Conservation (phyloP, 2,888 invertebrate species). For the Campoplex nolae region DNA sequence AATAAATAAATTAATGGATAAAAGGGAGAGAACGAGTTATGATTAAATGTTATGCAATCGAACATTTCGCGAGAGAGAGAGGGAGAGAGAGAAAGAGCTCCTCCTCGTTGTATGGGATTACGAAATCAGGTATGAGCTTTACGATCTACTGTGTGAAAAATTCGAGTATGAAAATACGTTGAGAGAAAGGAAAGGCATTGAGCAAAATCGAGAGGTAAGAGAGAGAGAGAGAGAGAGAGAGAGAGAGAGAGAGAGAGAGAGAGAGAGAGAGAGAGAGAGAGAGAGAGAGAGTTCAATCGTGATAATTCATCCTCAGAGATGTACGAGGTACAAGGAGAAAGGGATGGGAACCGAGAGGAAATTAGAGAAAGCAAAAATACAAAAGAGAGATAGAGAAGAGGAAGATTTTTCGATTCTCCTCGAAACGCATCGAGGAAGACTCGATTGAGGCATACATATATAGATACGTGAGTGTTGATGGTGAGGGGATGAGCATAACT, state of each 20-base stretch:
- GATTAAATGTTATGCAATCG: slow-evolving; percentile 30
- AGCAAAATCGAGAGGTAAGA: background rate
- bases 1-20: slow-evolving; percentile 50
- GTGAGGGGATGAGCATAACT: slow-evolving; percentile 22
- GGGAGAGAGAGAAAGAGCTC: too few relatives aligned
- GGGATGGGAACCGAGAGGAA: background rate
- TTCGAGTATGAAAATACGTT: slow-evolving; percentile 21
- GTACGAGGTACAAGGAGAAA: background rate
- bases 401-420: slow-evolving; percentile 28
- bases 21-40: slow-evolving; percentile 3
- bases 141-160: slow-evolving; percentile 12
- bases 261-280: background rate
- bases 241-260: slow-evolving; percentile 6
- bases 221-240: slow-evolving; percentile 9
- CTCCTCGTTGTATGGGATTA: slow-evolving; percentile 5
- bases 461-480: slow-evolving; percentile 18
- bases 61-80: slow-evolving; percentile 7
- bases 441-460: slow-evolving; percentile 52
- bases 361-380: background rate
- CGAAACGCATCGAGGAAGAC: slow-evolving; percentile 48
- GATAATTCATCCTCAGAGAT: slow-evolving; percentile 39
- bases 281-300: slow-evolving; percentile 47
- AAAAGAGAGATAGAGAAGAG: background rate
- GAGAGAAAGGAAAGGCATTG: slow-evolving; percentile 20
- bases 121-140: slow-evolving; percentile 16